Conservation (phyloP, 2,113 vertebrate genomes). For the Panthera uncia region DNA sequence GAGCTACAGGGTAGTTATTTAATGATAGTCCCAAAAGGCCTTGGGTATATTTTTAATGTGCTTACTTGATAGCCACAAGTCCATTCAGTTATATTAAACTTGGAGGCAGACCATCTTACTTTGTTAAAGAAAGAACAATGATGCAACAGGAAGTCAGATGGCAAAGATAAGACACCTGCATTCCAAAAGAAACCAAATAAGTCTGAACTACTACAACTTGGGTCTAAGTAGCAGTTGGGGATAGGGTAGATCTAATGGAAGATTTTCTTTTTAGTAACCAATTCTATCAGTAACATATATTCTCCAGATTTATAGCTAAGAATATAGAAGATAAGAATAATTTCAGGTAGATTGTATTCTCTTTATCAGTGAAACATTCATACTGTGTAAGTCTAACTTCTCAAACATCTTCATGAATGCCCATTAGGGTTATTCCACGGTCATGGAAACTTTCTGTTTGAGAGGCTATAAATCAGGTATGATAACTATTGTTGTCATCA, state of each 20-base stretch:
- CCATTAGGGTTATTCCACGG: background rate
- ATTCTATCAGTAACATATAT: background rate
- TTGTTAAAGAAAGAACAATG: slow-evolving; percentile 63
- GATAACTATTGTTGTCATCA: background rate
- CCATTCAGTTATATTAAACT: slow-evolving; percentile 67
- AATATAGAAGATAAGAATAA: background rate
- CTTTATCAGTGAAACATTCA: background rate
- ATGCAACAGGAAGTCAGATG: slow-evolving; percentile 28
- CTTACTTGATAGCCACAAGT: slow-evolving; percentile 47
- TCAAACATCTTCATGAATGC: background rate
- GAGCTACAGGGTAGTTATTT: slow-evolving; percentile 29
- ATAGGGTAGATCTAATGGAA: background rate
- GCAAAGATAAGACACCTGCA: background rate
- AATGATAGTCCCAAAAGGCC: slow-evolving; percentile 54
- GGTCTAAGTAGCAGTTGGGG: background rate
- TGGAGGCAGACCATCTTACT: slow-evolving; percentile 31
- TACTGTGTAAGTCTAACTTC: background rate
- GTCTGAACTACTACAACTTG: background rate
- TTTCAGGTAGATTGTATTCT: background rate
- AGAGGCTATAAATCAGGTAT: background rate
- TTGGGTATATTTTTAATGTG: slow-evolving; percentile 59
- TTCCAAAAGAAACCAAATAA: background rate
- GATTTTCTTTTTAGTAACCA: background rate
- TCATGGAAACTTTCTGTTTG: background rate
- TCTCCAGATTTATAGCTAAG: background rate